phyloP scores from a whole-genome alignment of 2,888 invertebrate genomes.

The Plebejus anna region DNA sequence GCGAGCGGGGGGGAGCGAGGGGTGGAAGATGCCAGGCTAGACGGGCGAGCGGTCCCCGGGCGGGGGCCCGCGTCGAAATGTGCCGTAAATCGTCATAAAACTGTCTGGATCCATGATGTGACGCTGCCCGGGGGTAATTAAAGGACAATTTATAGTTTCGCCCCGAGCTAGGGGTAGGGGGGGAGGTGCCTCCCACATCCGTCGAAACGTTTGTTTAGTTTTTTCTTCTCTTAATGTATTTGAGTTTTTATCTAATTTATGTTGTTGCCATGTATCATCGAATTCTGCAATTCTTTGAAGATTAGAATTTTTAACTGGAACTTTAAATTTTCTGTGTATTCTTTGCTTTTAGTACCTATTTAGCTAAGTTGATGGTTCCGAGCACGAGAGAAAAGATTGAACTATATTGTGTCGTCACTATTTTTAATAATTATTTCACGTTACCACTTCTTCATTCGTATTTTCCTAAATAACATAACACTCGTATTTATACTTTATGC shows the following conservation, averaged over 20 bases:
- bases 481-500: too few species aligned
- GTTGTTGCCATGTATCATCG: constrained; percentile 6
- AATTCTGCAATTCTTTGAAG: not conserved
- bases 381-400: not conserved
- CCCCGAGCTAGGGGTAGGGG: constrained; percentile 42
- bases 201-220: constrained; percentile 52
- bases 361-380: not conserved
- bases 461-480: too few species aligned
- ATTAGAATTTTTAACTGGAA: not conserved
- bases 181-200: constrained; percentile 46
- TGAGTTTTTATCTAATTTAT: constrained; percentile 34
- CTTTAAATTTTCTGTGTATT: not conserved
- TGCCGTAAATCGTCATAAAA: constrained; percentile 83
- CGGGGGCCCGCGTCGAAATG: constrained; percentile 70
- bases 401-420: too few species aligned
- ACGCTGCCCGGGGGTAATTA: constrained; percentile 82
- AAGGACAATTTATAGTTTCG: constrained; percentile 80
- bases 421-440: too few species aligned
- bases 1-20: constrained; percentile 32
- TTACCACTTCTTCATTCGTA: too few species aligned
- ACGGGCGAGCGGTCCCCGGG: constrained; percentile 64
- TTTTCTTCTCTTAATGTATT: constrained; percentile 41
- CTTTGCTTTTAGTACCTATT: not conserved
- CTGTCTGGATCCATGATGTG: constrained; percentile 87
- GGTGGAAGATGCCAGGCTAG: constrained; percentile 44